Evolutionary conservation across 2,797 vertebrate species (phyloP).

Genomic region (Pagetopsis macropterus): DNA sequence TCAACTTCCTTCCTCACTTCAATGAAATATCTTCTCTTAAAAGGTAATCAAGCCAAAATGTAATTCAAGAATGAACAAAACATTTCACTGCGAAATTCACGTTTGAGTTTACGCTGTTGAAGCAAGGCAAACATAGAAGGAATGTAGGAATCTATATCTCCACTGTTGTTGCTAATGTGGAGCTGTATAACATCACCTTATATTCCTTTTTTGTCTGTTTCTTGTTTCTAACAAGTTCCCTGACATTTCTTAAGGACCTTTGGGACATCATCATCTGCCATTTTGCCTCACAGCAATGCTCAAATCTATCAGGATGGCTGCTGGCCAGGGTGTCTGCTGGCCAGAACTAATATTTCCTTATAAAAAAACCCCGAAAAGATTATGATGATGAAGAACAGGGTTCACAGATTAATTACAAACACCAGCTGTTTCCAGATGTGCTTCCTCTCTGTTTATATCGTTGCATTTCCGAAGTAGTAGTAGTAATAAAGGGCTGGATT

Average conservation of each 20-base stretch:
- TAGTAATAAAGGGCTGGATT: neutral
- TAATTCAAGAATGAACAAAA: neutral
- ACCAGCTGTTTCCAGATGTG: constrained; percentile 12
- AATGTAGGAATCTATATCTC: neutral
- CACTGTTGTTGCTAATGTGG: neutral
- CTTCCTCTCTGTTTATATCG: neutral
- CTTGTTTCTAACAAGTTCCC: neutral
- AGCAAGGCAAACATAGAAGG: neutral
- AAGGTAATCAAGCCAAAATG: neutral
- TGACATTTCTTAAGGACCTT: neutral
- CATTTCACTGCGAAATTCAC: neutral
- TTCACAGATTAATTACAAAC: neutral
- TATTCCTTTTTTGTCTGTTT: neutral
- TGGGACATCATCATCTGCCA: neutral
- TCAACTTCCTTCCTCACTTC: neutral
- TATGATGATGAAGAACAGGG: constrained; percentile 3
- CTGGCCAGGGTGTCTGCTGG: neutral
- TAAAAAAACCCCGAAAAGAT: neutral
- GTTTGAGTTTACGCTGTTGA: neutral
- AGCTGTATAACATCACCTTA: neutral
- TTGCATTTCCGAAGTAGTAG: neutral
- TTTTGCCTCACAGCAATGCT: constrained; percentile 2
- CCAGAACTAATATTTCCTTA: constrained; percentile 10
- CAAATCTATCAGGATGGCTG: neutral
- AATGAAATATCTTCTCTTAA: neutral